Evolutionary conservation across 1,140 invertebrate species (phyloP).

Genomic region (Liolophura sinensis): DNA sequence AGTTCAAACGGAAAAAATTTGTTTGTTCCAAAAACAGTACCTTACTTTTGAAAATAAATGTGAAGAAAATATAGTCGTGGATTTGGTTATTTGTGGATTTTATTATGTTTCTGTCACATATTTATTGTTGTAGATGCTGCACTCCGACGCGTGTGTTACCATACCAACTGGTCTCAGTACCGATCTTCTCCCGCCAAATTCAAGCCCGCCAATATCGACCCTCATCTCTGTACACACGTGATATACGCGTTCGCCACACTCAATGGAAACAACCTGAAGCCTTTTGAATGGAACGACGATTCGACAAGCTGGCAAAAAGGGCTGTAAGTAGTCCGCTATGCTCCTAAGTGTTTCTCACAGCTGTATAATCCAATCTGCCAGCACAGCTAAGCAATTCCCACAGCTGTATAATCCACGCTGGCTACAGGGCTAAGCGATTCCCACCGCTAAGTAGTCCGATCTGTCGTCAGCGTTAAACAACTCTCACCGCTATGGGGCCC

Average conservation of each 20-base stretch:
- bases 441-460: too few species aligned
- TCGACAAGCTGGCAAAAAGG: slow-evolving; percentile 19
- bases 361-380: background rate
- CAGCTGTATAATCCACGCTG: too few species aligned
- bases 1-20: too few species aligned
- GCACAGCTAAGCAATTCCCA: too few species aligned
- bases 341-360: background rate
- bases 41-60: too few species aligned
- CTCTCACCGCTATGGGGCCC: too few species aligned
- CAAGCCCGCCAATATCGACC: slow-evolving; percentile 68
- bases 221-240: slow-evolving; percentile 75
- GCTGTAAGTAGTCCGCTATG: slow-evolving; percentile 11
- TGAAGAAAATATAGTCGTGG: too few species aligned
- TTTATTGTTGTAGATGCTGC: background rate
- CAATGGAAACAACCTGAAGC: slow-evolving; percentile 53
- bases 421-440: slow-evolving; percentile 67
- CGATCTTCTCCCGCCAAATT: slow-evolving; percentile 52
- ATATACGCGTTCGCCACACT: slow-evolving; percentile 76
- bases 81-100: too few species aligned
- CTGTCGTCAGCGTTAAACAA: too few species aligned
- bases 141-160: slow-evolving; percentile 27
- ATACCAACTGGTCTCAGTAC: slow-evolving; percentile 39
- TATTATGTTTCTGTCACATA: too few species aligned
- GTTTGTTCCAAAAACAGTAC: too few species aligned
- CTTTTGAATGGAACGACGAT: slow-evolving; percentile 37